Conservation (phyloP, 92 coral and sea anemone genomes). For the Plumapathes pennacea region DNA sequence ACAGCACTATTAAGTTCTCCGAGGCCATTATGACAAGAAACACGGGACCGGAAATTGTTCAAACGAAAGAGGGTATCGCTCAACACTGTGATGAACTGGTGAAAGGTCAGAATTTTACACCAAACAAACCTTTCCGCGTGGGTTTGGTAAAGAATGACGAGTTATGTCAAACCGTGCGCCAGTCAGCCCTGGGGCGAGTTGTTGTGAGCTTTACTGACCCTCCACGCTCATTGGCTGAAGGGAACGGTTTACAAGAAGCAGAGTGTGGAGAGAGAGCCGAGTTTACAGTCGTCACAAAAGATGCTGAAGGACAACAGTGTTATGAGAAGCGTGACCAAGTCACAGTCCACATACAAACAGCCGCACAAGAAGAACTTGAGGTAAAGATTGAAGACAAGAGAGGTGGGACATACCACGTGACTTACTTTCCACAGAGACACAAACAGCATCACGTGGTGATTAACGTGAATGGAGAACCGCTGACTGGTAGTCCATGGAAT, state of each 20-base stretch:
- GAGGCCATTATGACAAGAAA: too few species aligned
- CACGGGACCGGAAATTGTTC: too few species aligned
- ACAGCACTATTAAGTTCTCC: too few species aligned
- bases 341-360: conserved; percentile 26
- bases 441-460: conserved; percentile 32
- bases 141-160: background rate
- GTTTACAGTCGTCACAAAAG: conserved; percentile 45
- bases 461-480: conserved; percentile 15
- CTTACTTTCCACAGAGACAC: conserved; percentile 24
- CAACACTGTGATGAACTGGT: too few species aligned
- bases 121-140: background rate
- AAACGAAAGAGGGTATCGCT: too few species aligned
- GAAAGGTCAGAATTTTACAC: too few species aligned
- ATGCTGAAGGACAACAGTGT: conserved; percentile 45
- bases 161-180: too few species aligned
- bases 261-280: conserved; percentile 16
- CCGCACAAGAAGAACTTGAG: conserved; percentile 4
- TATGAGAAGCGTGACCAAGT: conserved; percentile 43
- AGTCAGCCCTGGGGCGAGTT: conserved; percentile 7
- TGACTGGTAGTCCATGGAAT: conserved; percentile 40
- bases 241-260: conserved; percentile 25
- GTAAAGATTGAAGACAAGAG: conserved; percentile 35
- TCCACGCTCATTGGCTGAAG: conserved; percentile 23
- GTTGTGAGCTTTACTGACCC: conserved; percentile 39
- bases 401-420: conserved; percentile 45